Evolutionary conservation across 2,113 vertebrate species (phyloP), one percentile per base, ranked within the genome.

Genomic region (Mohoua ochrocephala): DNA sequence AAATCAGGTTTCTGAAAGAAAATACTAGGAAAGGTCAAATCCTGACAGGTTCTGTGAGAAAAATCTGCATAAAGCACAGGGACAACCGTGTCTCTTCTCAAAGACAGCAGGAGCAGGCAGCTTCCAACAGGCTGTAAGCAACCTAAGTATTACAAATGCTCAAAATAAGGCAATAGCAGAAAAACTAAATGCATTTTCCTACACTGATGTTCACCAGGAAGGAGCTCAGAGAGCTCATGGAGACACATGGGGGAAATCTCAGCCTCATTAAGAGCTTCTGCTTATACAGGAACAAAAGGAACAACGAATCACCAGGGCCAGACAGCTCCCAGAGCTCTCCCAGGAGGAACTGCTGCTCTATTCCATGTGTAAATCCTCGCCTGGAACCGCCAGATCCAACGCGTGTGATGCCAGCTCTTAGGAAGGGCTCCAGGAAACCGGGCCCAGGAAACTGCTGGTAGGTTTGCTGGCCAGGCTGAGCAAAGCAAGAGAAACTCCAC

Each of bases 191-290:
- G 37, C 31, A 44, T 69, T 84, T 94, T 56, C 31, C 75, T 39
- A n/a, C 49, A 47, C 1, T 45, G 27, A 27, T 44, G 35, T 68
- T 90, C 61, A 65, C 47, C 20, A 85, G 26, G 33, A 93, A 91
- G 42, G 56, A 87, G 69, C 35, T 80, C 53, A 90, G 91, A 81
- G 61, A 93, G 74, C 52, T 73, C 53, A 16, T 4, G 21, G 50
- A 78, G 35, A 67, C 65, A 28, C 53, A 54, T 0, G n/a, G 27
- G 44, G 44, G 16, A 84, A 88, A 85, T 67, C 75, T 85, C 61
- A 60, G 23, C 15, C 63, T 88, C 79, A 79, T 71, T 39, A 93
- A 71, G 33, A 83, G 91, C 61, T 92, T 73, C 91, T 73, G 79
- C 39, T 83, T 31, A 6, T 9, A 30, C 74, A 68, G 0, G 6